These are phyloP conservation scores for Acromyrmex charruanus DNA, from an alignment of 1,140 invertebrate genomes.

Conservation along the genomic window DNA sequence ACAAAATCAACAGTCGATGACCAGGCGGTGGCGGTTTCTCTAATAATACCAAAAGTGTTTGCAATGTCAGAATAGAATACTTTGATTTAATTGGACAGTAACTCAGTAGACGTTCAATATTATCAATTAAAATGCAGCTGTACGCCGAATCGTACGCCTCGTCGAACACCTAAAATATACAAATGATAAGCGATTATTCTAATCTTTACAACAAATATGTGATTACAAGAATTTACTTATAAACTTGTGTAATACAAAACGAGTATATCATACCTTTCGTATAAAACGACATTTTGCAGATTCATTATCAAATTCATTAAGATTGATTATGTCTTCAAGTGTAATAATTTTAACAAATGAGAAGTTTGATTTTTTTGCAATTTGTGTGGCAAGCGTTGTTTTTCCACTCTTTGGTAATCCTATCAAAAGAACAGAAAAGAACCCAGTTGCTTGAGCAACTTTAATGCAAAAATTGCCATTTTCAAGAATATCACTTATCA, in stretches of 20 bases:
- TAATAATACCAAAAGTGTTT: slow-evolving; percentile 96
- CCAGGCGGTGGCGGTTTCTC: slow-evolving; percentile 98
- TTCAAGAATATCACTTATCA: slow-evolving; percentile 94
- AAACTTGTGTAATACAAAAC: slow-evolving; percentile 1
- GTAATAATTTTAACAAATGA: slow-evolving; percentile 99
- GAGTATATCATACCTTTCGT: slow-evolving; percentile 91
- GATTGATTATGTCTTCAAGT: slow-evolving; percentile 99
- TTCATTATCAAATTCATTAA: slow-evolving; percentile 89
- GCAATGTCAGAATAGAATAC: slow-evolving; percentile 98
- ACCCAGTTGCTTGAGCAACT: slow-evolving; percentile 93
- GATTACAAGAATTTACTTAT: background rate
- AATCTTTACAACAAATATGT: background rate
- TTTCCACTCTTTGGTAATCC: slow-evolving; percentile 98
- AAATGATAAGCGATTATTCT: background rate
- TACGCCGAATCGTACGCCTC: slow-evolving; percentile 99
- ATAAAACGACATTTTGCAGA: slow-evolving; percentile 98
- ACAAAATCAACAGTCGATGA: slow-evolving; percentile 96
- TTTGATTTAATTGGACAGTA: slow-evolving; percentile 99
- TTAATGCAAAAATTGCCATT: slow-evolving; percentile 97
- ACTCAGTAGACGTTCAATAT: slow-evolving; percentile 98
- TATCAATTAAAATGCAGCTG: slow-evolving; percentile 98
- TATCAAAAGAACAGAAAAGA: slow-evolving; percentile 96
- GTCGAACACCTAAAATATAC: slow-evolving; percentile 94
- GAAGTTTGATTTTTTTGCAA: slow-evolving; percentile 98
- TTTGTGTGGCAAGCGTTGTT: slow-evolving; percentile 97